Conservation (phyloP, 1,140 invertebrate species). For the Globodera rostochiensis region DNA sequence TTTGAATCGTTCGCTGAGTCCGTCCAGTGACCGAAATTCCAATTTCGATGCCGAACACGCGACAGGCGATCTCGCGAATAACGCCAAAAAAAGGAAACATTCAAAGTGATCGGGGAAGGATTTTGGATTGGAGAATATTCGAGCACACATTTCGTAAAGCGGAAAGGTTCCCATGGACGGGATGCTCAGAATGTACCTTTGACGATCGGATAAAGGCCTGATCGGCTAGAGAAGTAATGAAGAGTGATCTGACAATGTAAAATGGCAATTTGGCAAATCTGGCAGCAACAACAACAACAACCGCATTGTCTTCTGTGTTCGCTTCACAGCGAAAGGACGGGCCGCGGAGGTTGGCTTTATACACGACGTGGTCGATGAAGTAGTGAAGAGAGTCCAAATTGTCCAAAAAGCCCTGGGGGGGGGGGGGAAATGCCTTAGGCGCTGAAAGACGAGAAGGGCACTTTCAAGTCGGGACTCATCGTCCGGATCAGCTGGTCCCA, state of each 20-base stretch:
- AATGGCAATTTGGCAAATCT: background rate
- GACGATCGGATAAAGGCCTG: slow-evolving; percentile 67
- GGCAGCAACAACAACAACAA: background rate
- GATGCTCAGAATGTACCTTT: slow-evolving; percentile 55
- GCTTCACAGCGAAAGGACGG: slow-evolving; percentile 65
- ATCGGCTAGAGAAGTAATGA: slow-evolving; percentile 66
- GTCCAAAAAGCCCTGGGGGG: slow-evolving; percentile 53
- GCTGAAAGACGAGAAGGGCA: background rate
- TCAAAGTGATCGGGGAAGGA: too few relatives aligned
- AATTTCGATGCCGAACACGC: slow-evolving; percentile 64
- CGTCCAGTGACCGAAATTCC: slow-evolving; percentile 54
- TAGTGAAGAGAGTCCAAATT: slow-evolving; percentile 63
- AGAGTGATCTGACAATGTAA: slow-evolving; percentile 50
- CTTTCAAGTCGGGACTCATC: slow-evolving; percentile 61
- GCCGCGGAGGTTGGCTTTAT: slow-evolving; percentile 59
- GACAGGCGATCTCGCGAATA: slow-evolving; percentile 59
- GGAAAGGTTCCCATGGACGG: too few relatives aligned
- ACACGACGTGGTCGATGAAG: slow-evolving; percentile 64
- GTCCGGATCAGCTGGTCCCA: slow-evolving; percentile 59
- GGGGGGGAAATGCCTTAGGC: background rate
- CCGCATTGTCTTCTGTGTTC: slow-evolving; percentile 54
- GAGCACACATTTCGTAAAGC: too few relatives aligned
- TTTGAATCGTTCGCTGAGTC: slow-evolving; percentile 57
- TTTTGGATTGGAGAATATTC: too few relatives aligned
- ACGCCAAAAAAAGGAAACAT: slow-evolving; percentile 51